Evolutionary conservation across 2,888 invertebrate genomes (phyloP), one percentile per base, ranked within the genome.

Genomic region (Cryptops parisi): DNA sequence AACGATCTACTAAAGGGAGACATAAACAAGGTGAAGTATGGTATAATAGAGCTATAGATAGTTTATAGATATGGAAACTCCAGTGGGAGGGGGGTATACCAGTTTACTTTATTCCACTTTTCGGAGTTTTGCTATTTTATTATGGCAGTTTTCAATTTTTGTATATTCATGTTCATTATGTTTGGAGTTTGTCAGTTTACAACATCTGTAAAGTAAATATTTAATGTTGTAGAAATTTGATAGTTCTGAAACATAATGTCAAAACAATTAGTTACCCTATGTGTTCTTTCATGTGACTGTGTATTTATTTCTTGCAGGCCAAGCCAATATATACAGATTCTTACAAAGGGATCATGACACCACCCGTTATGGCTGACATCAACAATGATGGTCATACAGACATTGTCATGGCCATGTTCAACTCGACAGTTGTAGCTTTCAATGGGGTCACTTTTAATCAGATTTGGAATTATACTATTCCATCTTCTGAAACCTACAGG

Each of bases 381-480:
- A 85, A 78, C 23, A 76, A 75, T 1, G 87, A 87, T 66, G 73
- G 75, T 2, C 70, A 79, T 1, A 74, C 78, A 43, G 87, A 87
- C 64, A 80, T 87, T 53, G 72, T 87, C 3, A 75, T 81, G 38
- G 77, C 83, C 0, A 76, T 80, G 62, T 83, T 80, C 60, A 82
- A 84, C 64, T 79, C 82, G 2, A 78, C 78, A 0, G 73, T 85
- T 6, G 70, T 79, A 54, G 84, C 84, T 2, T 78, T 84, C 58
- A 75, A 85, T 68, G 86, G 86, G 0, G 67, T 70, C 26, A 79
- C 76, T 9, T 80, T 78, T 58, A 64, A 74, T 44, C 73, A 76
- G 61, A 64, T 86, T n/a, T 86, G 86, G 86, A 82, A 81, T 59
- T 80, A 76, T 59, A 76, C 78, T 0, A 73, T 81, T 56, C 76